phyloP scores from a whole-genome alignment of 92 coral and sea anemone species.

The Bergia sp. region DNA sequence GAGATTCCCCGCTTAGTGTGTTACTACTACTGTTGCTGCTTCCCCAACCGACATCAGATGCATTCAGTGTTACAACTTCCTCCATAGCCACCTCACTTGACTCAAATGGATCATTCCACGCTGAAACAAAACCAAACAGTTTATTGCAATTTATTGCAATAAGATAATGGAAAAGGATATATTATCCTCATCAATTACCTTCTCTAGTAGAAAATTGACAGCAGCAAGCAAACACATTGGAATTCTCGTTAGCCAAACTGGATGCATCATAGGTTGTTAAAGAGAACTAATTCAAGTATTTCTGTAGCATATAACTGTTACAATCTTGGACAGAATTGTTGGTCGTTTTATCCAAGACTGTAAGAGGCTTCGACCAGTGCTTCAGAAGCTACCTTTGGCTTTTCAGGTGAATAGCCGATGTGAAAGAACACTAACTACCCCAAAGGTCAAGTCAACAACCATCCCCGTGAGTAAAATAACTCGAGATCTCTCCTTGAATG shows the following conservation, averaged over 20 bases:
- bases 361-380: too few relatives aligned
- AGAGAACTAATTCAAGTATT: too few relatives aligned
- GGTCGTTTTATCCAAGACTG: too few relatives aligned
- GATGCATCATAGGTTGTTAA: not conserved
- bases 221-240: not conserved
- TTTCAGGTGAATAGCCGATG: too few relatives aligned
- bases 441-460: too few relatives aligned
- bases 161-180: not conserved
- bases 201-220: not conserved
- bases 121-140: conserved; percentile 42
- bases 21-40: conserved; percentile 51
- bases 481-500: too few relatives aligned
- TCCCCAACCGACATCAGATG: conserved; percentile 95
- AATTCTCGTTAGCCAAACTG: not conserved
- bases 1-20: conserved; percentile 31
- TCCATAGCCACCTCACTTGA: conserved; percentile 81
- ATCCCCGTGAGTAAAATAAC: too few relatives aligned
- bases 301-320: not conserved
- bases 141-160: not conserved
- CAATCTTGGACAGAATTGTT: too few relatives aligned
- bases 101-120: conserved; percentile 84
- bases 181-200: too few relatives aligned
- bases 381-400: too few relatives aligned
- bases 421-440: too few relatives aligned
- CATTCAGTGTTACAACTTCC: conserved; percentile 81